Conservation (phyloP, 2,113 vertebrate species). For the Lucifuga dentata region DNA sequence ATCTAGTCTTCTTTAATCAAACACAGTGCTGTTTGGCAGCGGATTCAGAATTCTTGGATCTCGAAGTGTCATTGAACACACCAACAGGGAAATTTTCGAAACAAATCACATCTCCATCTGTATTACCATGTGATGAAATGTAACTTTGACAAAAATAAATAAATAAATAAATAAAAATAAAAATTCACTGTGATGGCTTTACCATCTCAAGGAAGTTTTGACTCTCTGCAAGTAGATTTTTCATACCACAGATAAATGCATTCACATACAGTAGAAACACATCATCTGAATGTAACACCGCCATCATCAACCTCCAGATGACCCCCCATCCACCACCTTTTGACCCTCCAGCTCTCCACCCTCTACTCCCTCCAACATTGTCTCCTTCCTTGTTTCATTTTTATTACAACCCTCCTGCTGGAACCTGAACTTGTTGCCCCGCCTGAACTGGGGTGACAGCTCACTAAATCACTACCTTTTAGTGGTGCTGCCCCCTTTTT, state of each 20-base stretch:
- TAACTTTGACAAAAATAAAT: no score
- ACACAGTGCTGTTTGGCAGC: not conserved
- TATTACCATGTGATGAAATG: no score
- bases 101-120: not conserved
- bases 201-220: no score
- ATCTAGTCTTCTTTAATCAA: not conserved
- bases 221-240: no score
- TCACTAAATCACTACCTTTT: conserved; percentile 86
- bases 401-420: conserved; percentile 80
- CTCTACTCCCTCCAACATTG: conserved; percentile 37
- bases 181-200: no score
- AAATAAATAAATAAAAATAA: no score
- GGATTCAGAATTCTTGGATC: not conserved
- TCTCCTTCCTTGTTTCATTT: conserved; percentile 78
- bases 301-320: conserved; percentile 45
- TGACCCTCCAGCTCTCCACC: conserved; percentile 32
- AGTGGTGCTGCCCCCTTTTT: conserved; percentile 76
- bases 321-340: conserved; percentile 35
- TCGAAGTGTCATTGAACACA: not conserved
- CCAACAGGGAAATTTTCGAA: not conserved
- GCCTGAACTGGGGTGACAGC: conserved; percentile 78
- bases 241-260: no score
- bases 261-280: conserved; percentile 4
- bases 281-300: conserved; percentile 8
- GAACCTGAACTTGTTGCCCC: conserved; percentile 81